These are phyloP conservation scores for Chalcosyrphus nemorum DNA, from an alignment of 2,888 invertebrate species.

Conservation along the genomic window DNA sequence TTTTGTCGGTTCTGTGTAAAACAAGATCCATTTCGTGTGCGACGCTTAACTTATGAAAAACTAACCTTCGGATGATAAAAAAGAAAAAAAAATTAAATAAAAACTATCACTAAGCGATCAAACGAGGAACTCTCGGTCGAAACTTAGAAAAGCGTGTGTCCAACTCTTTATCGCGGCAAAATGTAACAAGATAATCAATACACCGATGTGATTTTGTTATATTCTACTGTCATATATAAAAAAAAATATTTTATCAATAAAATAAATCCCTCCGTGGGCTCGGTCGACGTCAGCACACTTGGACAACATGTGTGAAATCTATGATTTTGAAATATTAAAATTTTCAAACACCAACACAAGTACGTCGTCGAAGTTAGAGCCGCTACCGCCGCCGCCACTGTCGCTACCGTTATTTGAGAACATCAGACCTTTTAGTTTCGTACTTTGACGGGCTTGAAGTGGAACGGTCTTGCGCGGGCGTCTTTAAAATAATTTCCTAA, in stretches of 20 bases:
- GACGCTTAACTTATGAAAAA: neutral
- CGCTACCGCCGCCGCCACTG: neutral
- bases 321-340: conserved; percentile 53
- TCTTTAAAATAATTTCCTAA: neutral
- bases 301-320: conserved; percentile 46
- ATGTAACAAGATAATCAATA: conserved; percentile 52
- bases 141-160: neutral
- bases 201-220: conserved; percentile 27
- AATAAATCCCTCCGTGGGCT: conserved; percentile 36
- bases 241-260: conserved; percentile 17
- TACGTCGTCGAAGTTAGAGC: no score
- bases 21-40: conserved; percentile 5
- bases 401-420: neutral
- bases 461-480: conserved; percentile 34
- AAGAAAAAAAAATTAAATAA: no score
- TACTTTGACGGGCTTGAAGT: conserved; percentile 48
- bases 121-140: neutral
- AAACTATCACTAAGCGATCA: neutral
- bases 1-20: neutral
- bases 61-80: neutral
- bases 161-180: conserved; percentile 42
- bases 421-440: conserved; percentile 36
- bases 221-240: conserved; percentile 26
- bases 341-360: conserved; percentile 40
- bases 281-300: conserved; percentile 3